A percentile compares a stretch with the other conserved stretches of the same genome.
phyloP scores from a whole-genome alignment of 2,113 vertebrate species.

The Corythaixoides concolor region DNA sequence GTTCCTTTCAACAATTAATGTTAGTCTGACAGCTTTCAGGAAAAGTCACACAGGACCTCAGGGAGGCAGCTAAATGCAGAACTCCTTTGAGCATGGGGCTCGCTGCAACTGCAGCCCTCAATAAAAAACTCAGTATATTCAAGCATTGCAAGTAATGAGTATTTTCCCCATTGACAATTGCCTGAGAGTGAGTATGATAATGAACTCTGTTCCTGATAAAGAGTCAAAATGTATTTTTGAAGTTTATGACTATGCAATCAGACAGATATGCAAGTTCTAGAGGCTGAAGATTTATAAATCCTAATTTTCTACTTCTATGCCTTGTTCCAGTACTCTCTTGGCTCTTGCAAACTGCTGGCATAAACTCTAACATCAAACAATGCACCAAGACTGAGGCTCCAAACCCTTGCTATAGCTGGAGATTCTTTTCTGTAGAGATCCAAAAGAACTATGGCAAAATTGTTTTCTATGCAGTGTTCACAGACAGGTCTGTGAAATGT shows the following conservation, averaged over 20 bases:
- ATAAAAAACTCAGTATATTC: background rate
- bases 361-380: background rate
- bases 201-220: background rate
- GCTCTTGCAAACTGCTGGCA: background rate
- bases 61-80: constrained; percentile 16
- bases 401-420: background rate
- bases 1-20: background rate
- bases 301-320: background rate
- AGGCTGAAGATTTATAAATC: background rate
- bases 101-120: background rate
- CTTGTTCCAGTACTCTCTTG: background rate
- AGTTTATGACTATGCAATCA: background rate
- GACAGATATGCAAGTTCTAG: background rate
- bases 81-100: background rate
- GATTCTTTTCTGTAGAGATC: background rate
- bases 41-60: constrained; percentile 16
- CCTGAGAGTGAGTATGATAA: background rate
- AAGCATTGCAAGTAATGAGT: background rate
- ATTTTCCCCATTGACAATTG: background rate
- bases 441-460: background rate
- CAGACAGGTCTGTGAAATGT: background rate
- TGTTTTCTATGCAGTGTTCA: background rate
- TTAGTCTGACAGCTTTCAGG: background rate
- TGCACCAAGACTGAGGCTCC: background rate
- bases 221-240: background rate